Conservation (phyloP, 2,797 vertebrate genomes). For the Sebastes iracundus region DNA sequence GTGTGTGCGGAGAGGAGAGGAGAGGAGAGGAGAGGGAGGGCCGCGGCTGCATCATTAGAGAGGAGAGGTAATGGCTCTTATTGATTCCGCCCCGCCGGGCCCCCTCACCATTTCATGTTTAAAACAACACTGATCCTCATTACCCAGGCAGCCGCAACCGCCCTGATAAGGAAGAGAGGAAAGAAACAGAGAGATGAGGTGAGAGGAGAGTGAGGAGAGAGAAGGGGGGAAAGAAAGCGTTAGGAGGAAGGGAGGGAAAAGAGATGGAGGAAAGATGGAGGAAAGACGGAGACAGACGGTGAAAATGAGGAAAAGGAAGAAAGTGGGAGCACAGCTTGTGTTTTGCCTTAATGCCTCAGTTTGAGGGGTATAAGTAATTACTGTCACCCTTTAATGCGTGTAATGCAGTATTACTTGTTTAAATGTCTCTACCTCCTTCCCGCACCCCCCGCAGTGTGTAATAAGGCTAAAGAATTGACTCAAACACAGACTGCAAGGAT, state of each 20-base stretch:
- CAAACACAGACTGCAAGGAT: conserved; percentile 66
- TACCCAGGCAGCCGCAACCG: conserved; percentile 72
- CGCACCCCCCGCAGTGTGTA: conserved; percentile 60
- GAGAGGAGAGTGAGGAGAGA: conserved; percentile 25
- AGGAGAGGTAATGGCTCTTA: conserved; percentile 84
- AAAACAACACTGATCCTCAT: conserved; percentile 89
- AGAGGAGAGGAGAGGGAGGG: conserved; percentile 19
- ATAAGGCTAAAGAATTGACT: conserved; percentile 78
- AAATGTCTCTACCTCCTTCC: conserved; percentile 41
- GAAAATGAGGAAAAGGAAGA: conserved; percentile 21
- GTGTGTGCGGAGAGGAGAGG: conserved; percentile 31
- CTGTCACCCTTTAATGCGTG: conserved; percentile 66
- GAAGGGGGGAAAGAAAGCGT: not conserved
- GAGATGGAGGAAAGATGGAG: not conserved
- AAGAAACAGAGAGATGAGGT: conserved; percentile 28
- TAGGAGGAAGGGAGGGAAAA: not conserved
- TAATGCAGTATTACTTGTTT: conserved; percentile 73
- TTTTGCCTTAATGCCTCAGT: conserved; percentile 52
- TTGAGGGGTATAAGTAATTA: conserved; percentile 73
- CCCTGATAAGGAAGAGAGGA: conserved; percentile 64
- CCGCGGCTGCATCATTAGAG: conserved; percentile 80
- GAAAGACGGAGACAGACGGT: not conserved
- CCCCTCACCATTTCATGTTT: conserved; percentile 86
- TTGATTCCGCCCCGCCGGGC: conserved; percentile 80
- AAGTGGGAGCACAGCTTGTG: conserved; percentile 46